Evolutionary conservation across 2,113 vertebrate genomes (phyloP), one percentile per base, ranked within the genome.

Genomic region (Ceyx melanurus): DNA sequence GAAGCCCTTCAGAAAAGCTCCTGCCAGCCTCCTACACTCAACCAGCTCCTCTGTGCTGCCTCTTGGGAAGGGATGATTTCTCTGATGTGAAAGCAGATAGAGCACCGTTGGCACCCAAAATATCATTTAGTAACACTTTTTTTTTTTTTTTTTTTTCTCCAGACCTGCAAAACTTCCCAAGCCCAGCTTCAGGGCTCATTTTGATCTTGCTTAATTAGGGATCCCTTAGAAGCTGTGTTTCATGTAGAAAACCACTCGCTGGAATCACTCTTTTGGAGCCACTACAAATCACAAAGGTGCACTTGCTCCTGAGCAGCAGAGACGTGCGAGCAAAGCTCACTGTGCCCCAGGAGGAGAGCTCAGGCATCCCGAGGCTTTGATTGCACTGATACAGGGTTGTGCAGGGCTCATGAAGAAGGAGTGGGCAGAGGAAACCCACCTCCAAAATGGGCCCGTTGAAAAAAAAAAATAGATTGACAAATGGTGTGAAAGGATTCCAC

Each of bases 131-230:
- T 66, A 94, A 77, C 86, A 37, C 53, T 45, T 54, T 15, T 42
- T 37, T 45, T 54, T 15, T 42, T 45, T 42, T 45, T 42, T 45
- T 54, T 15, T 42, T 31, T 82, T 84, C 88, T 50, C 33, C 8
- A 90, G 73, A 88, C 90, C 85, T 90, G 88, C 64, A 89, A 33
- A 89, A 35, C 76, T 58, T 88, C 65, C 46, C 57, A 16, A 92
- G 54, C 54, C 53, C 77, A 43, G 81, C 89, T 85, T 20, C 86
- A 17, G 92, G 94, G 91, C 78, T 90, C 74, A 23, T 92, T 95
- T 82, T 86, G 70, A 89, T 93, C 65, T 86, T 67, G 58, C 65
- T 93, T 93, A 92, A 94, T 94, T 90, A 94, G 73, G 1, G 17
- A 86, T 82, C 66, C 74, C 60, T 94, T 13, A 75, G 73, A 88